Base-by-base conservation (phyloP, 1,140 invertebrate species). In the Batillaria attramentaria region DNA sequence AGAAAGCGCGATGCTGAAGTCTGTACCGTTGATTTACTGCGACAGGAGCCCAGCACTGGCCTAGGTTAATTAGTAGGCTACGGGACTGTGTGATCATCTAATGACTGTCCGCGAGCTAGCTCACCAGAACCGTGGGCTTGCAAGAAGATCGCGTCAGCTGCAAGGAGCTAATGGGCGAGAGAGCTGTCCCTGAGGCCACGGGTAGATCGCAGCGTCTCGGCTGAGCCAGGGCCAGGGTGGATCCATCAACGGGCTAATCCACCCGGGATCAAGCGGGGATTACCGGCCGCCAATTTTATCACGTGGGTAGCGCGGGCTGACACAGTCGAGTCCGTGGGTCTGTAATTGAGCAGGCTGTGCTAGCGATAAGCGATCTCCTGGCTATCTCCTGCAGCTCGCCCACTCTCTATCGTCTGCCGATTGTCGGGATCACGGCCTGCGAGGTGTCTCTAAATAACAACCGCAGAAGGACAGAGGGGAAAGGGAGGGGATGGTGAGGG, bases 181-280 rank as follows among this genome's bases (percentile, higher is more conserved):
- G 18, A 24, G 68, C 31, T 70, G 39, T 41, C 24, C 57, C 57
- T 28, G 33, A 62, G 57, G 6, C 8, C n/a, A 6, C 57, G 10
- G 33, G 57, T 62, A 31, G n/a, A 62, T 62, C n/a, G 57, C 33
- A 28, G 1, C 16, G 35, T 33, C 68, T 42, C 39, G 13, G 35
- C 42, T 42, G 18, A n/a, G 35, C 68, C 10, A 13, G 20, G 37
- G 37, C 39, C 3, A 18, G 68, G 68, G 68, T 41, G 68, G 68
- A 70, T 70, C 68, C 68, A 70, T 70, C 68, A 42, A n/a, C 4
- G 31, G 68, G 6, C 39, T 70, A 70, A 70, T 70, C 68, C 68
- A n/a, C 37, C 18, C 24, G 4, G 68, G 68, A 42, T 42, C 39
- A 39, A 39, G 24, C 37, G 37, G 41, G 68, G 68, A 70, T 70